Base-by-base conservation (phyloP, 2,113 vertebrate genomes). In the Butorides virescens region DNA sequence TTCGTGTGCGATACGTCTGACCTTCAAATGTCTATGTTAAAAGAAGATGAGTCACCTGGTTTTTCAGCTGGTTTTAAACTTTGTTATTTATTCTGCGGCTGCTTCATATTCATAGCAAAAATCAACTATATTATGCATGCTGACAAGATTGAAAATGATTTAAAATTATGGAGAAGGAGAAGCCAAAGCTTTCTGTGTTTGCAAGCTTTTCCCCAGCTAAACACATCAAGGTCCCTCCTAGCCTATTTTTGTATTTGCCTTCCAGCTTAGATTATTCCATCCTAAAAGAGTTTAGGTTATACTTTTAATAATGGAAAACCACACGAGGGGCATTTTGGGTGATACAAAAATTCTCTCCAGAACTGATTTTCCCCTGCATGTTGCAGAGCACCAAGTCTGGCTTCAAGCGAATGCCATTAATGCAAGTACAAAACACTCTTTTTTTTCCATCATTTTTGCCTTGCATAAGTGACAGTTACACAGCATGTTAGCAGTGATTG, bases 31-130 rank as follows among this genome's bases (percentile, higher is more conserved):
- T 44, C 50, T 37, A 25, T 14, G 15, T 77, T 53, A 86, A 72
- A 90, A 65, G 21, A 47, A 65, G 32, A 56, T 30, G 42, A 62
- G 15, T 56, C 62, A 56, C 42, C 61, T 49, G 61, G 1, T 37
- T 59, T 89, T 83, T 80, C 50, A 79, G 25, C 36, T 67, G 26
- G 7, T 76, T 96, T 91, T 66, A 55, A 81, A 11, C 37, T 88
- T 61, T 36, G 22, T 80, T 96, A 49, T 67, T 10, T 49, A 42
- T 91, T 89, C 42, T 84, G 42, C 42, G 62, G 32, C 74, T 92
- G 52, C 66, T 95, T 92, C 71, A 63, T 82, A 71, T 67, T 81
- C 59, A 44, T 30, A 66, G 55, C 34, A 81, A 81, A 91, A 89
- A 67, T 77, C 56, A 88, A 37, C 52, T 67, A 1, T 53, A 37